phyloP scores from a whole-genome alignment of 2,888 invertebrate species.

The Eustalomyia histrio region DNA sequence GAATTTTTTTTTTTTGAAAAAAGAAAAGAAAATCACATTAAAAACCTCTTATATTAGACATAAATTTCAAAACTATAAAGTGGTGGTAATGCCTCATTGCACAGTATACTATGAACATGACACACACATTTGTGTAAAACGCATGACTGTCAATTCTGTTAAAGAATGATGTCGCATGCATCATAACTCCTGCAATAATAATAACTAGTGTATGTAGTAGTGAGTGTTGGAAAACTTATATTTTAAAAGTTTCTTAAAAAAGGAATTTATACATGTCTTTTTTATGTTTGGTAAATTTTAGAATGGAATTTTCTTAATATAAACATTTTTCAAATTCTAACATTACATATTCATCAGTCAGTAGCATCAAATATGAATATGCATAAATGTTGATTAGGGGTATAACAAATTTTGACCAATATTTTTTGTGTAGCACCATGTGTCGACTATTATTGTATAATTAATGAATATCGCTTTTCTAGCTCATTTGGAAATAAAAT shows the following conservation, averaged over 20 bases:
- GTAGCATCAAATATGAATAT: neutral
- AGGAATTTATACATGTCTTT: constrained; percentile 40
- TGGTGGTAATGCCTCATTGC: constrained; percentile 38
- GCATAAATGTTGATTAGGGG: no score
- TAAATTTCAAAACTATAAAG: constrained; percentile 30
- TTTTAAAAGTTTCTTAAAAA: constrained; percentile 48
- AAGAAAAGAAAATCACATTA: no score
- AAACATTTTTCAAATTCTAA: constrained; percentile 45
- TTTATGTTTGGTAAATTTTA: constrained; percentile 42
- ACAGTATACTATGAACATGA: neutral
- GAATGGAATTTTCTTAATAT: constrained; percentile 63
- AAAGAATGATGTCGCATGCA: constrained; percentile 60
- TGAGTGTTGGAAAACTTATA: constrained; percentile 4
- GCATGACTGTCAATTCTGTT: constrained; percentile 42
- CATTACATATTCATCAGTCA: neutral
- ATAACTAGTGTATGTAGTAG: constrained; percentile 8
- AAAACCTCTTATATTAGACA: constrained; percentile 26
- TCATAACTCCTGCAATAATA: constrained; percentile 51
- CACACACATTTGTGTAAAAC: neutral
- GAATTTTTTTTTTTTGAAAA: no score
- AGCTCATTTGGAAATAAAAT: no score
- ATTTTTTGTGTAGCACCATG: no score
- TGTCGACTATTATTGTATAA: no score
- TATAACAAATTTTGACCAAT: no score
- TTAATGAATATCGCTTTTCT: no score